A percentile compares a stretch with the other conserved stretches of the same genome.
phyloP scores from a whole-genome alignment of 2,888 invertebrate genomes.

The Nomada fabriciana region DNA sequence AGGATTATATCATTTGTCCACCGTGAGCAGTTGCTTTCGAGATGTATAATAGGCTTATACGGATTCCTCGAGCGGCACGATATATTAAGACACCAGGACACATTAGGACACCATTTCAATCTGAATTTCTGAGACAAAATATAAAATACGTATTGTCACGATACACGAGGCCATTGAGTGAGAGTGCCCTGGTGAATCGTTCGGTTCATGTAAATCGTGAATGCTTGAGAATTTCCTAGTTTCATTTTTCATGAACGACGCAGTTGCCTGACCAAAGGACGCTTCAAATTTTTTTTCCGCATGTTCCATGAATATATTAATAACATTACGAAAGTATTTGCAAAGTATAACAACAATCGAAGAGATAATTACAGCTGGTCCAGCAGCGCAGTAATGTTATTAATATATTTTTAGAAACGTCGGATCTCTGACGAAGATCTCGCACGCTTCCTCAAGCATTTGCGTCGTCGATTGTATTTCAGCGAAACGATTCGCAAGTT shows the following conservation, averaged over 20 bases:
- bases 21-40: constrained; percentile 11
- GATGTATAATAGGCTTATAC: constrained; percentile 3
- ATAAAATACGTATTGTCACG: constrained; percentile 56
- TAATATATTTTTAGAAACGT: constrained; percentile 29
- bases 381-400: constrained; percentile 59
- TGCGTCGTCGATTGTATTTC: constrained; percentile 11
- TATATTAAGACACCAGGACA: neutral
- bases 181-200: constrained; percentile 13
- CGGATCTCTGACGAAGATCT: neutral
- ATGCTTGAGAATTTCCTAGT: constrained; percentile 38
- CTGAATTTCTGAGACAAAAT: constrained; percentile 25
- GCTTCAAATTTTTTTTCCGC: neutral
- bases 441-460: constrained; percentile 16
- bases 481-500: constrained; percentile 34
- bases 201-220: constrained; percentile 15
- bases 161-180: constrained; percentile 31
- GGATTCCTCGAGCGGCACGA: constrained; percentile 21
- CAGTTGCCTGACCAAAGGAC: constrained; percentile 13
- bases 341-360: constrained; percentile 44
- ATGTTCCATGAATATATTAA: constrained; percentile 26
- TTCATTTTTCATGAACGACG: constrained; percentile 24
- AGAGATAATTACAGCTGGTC: constrained; percentile 55
- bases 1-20: constrained; percentile 6
- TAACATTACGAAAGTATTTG: constrained; percentile 46
- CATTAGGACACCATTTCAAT: constrained; percentile 10